Evolutionary conservation across 2,797 vertebrate genomes (phyloP).

Genomic region (Heterohyrax brucei): DNA sequence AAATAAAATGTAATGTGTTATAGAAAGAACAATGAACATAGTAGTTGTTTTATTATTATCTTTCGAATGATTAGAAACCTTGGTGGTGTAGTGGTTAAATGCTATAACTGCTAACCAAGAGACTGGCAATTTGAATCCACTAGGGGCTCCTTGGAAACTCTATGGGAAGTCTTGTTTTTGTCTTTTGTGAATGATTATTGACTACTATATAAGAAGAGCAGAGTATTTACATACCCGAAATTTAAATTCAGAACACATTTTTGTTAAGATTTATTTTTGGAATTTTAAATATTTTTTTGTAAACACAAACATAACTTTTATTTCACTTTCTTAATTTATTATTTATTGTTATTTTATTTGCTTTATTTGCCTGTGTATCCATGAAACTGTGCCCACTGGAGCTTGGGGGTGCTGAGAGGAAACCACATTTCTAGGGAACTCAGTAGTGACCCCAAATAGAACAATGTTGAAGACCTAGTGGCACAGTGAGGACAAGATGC

Average conservation of each 20-base stretch:
- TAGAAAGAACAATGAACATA: too few species aligned
- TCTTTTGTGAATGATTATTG: neutral
- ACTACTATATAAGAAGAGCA: neutral
- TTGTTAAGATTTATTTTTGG: neutral
- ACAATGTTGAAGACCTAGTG: neutral
- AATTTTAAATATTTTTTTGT: slow-evolving; percentile 27
- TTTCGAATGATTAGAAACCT: neutral
- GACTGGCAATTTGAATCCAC: too few species aligned
- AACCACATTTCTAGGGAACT: neutral
- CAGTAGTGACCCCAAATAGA: neutral
- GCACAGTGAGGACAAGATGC: neutral
- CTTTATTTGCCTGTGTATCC: neutral
- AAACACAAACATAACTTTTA: neutral
- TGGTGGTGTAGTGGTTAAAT: too few species aligned
- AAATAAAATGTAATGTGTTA: too few species aligned
- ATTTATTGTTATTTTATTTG: neutral
- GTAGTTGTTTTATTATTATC: too few species aligned
- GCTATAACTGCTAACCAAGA: too few species aligned
- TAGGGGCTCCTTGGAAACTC: too few species aligned
- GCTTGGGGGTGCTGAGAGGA: neutral
- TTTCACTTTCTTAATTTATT: slow-evolving; percentile 1
- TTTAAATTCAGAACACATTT: neutral
- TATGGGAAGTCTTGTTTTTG: too few species aligned
- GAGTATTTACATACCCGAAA: neutral
- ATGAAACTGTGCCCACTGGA: neutral